Base-by-base conservation (phyloP, 2,888 invertebrate genomes). In the Sarcophaga rosellei region DNA sequence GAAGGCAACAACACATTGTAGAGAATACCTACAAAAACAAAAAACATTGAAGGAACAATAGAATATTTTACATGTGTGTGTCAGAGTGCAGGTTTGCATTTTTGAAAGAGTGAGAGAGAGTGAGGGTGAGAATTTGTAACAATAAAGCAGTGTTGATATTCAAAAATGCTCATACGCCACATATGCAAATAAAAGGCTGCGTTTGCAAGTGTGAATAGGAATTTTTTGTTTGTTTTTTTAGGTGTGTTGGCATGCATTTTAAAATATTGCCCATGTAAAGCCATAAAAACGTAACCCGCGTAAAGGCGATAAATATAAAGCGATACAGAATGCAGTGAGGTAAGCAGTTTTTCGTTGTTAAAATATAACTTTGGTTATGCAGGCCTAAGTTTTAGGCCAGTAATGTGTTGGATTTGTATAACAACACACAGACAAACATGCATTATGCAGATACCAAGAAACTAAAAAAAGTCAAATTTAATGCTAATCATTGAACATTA, bases 101-200 rank as follows among this genome's bases (percentile, higher is more conserved):
- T 53, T 15, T 53, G 53, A 35, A 35, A 35, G 8, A 35, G 35
- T 1, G 35, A 35, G 35, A 35, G 35, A 35, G 2, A 35, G 20
- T 62, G 1, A 35, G 44, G 2, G 17, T 44, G 15, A 72, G 23
- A 44, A 44, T 66, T 66, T 80, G 25, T 4, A 61, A 61, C 45
- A 45, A 47, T 65, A 57, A 59, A 66, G 65, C 44, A 80, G 72
- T 66, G 63, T 73, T 80, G 53, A 73, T 72, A 66, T 61, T 73
- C 57, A 65, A 11, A 70, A 53, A 53, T 53, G 53, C 53, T 53
- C 53, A 53, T 53, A 53, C 53, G 53, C 53, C 17, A 53, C 53
- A 53, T 53, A 53, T 53, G 53, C 70, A 62, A 25, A 25, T 70
- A 70, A 73, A 53, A 63, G 57, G 23, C 62, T 57, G 20, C 69